These are phyloP conservation scores for Alca torda DNA, from an alignment of 2,797 vertebrate genomes.

Conservation along the genomic window DNA sequence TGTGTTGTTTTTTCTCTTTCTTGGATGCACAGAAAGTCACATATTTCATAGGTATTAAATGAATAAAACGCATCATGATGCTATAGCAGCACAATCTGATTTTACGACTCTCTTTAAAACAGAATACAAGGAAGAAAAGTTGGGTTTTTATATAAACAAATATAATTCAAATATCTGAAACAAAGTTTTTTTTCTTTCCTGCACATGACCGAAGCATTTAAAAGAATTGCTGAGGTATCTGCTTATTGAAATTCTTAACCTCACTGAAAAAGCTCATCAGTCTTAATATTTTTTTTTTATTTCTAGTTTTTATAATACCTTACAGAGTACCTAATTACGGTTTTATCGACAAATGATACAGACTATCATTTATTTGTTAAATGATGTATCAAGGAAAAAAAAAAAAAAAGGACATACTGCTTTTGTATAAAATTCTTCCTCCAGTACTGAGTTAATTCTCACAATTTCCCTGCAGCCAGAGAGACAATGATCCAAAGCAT, in stretches of 20 bases:
- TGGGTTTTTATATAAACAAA: not conserved
- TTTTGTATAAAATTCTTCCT: not conserved
- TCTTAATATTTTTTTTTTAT: not conserved
- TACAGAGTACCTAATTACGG: not conserved
- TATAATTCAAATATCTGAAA: not conserved
- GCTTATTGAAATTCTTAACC: not conserved
- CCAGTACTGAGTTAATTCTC: not conserved
- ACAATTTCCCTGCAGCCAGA: not conserved
- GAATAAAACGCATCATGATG: not conserved
- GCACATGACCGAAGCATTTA: not conserved
- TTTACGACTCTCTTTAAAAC: not conserved
- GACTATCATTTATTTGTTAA: not conserved
- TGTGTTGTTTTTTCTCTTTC: not conserved
- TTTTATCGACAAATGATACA: not conserved
- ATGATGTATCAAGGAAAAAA: not conserved
- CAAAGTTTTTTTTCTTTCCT: not conserved
- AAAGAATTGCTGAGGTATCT: not conserved
- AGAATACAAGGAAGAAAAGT: not conserved
- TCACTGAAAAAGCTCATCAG: not conserved
- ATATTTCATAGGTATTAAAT: not conserved
- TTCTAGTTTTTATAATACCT: not conserved
- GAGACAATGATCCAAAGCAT: slow-evolving; percentile 1
- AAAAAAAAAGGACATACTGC: not conserved
- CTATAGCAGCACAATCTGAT: not conserved
- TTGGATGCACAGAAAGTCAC: not conserved